Evolutionary conservation across 1,140 invertebrate genomes (phyloP), one percentile per base, ranked within the genome.

Genomic region (Drosophila persimilis): DNA sequence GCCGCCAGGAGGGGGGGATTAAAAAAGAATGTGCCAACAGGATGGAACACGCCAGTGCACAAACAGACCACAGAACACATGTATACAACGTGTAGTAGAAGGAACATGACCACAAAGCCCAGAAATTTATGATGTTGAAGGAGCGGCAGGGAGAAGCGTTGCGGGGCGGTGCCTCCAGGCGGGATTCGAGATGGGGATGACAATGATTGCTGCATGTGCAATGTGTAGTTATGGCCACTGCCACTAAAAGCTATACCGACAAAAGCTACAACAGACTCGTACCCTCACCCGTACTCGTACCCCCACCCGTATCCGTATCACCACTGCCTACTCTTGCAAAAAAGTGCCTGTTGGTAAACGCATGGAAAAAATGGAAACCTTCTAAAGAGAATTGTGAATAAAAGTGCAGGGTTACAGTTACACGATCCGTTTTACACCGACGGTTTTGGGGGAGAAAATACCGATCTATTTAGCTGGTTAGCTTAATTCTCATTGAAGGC

Each of bases 181-280:
- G 17, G 35, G 1, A 24, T 48, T 48, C 46, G 22, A 35, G 24
- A 22, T 39, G 13, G 15, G 52, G n/a, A 50, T 54, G 59, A 61
- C 44, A 52, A 66, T 62, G 62, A 67, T 73, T 67, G 56, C 69
- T 43, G 53, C 54, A 76, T 61, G 47, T 55, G 44, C 51, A 50
- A 51, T 52, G 52, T 71, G 58, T 63, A 77, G 65, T 71, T 63
- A 57, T 50, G 20, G 45, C 62, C 62, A 56, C 54, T 58, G 53
- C 26, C n/a, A 53, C 60, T 54, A 45, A 17, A 11, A 53, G 54
- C 48, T 46, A 47, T 29, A n/a, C 31, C 53, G 11, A 47, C 20
- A 62, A 6, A 52, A 29, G 20, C 15, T 22, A 20, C 35, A 41
- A 20, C 13, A 13, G 6, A 41, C 31, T 54, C 29, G 29, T 8